Evolutionary conservation across 2,888 invertebrate genomes (phyloP), one percentile per base, ranked within the genome.

Genomic region (Drosophila vallismaia): DNA sequence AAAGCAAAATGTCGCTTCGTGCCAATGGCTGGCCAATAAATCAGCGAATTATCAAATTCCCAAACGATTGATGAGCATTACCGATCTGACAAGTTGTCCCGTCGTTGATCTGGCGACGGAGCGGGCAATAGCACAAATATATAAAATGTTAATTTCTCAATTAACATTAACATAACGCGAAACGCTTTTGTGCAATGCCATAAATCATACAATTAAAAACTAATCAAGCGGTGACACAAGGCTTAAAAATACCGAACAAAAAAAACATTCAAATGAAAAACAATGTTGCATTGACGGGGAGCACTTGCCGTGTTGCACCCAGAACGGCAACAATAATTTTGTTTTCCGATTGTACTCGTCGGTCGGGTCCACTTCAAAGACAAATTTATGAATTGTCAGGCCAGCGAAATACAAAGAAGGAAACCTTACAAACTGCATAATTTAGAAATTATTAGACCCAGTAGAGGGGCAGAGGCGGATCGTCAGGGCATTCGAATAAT

Each of bases 121-220:
- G 42, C 42, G 12, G 12, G 45, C 50, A 55, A 19, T 12, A 49
- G 28, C 4, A 29, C 31, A 53, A 64, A 36, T 46, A 49, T 53
- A 55, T 52, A 72, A 71, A 74, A 78, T 83, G 76, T 58, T 82
- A 83, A 83, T 83, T 85, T 83, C 82, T 85, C 82, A 83, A 83
- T 83, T 79, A 82, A 68, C 75, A 81, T 80, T 80, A 80, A 75
- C 84, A 85, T 82, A 82, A 79, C 79, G 46, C 63, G 53, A 76
- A 66, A 73, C 49, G 70, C 74, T 73, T 83, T 79, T 84, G 69
- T 79, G 85, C 85, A 82, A 81, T 81, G 71, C 79, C 68, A 85
- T 85, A 85, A 85, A 85, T 85, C 84, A 85, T 77, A 85, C 84
- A 85, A 85, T 85, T 85, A 85, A 85, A 85, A 85, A 84, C 84